Evolutionary conservation across 2,888 invertebrate species (phyloP).

Genomic region (Siphlonurus alternatus): DNA sequence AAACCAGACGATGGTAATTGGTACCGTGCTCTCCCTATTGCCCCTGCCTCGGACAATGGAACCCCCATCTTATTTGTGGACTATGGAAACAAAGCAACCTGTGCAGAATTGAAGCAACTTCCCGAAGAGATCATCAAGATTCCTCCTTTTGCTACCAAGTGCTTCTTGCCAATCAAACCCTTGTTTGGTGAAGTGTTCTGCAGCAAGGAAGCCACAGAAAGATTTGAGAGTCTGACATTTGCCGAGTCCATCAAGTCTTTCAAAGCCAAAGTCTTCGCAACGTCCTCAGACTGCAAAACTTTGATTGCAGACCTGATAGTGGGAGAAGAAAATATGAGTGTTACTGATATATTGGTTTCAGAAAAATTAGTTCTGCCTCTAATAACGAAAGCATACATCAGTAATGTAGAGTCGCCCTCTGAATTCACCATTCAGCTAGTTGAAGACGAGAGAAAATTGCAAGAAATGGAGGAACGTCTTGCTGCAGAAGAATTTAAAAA

Average conservation of each 20-base stretch:
- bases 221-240: background rate
- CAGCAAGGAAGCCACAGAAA: background rate
- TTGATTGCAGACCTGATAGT: background rate
- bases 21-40: background rate
- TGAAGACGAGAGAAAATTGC: background rate
- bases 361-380: background rate
- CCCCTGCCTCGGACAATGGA: background rate
- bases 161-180: background rate
- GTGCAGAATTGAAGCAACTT: background rate
- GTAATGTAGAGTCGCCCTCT: background rate
- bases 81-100: background rate
- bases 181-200: background rate
- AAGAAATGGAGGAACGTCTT: background rate
- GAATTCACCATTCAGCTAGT: background rate
- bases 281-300: background rate
- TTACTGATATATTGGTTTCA: background rate
- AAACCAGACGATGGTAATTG: background rate
- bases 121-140: background rate
- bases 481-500: background rate
- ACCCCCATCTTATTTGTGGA: background rate
- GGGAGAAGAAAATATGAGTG: background rate
- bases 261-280: background rate
- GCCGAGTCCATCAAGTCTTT: background rate
- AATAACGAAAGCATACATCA: background rate
- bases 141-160: background rate